Conservation (phyloP, 2,888 invertebrate species). For the Schrankia costaestrigalis region DNA sequence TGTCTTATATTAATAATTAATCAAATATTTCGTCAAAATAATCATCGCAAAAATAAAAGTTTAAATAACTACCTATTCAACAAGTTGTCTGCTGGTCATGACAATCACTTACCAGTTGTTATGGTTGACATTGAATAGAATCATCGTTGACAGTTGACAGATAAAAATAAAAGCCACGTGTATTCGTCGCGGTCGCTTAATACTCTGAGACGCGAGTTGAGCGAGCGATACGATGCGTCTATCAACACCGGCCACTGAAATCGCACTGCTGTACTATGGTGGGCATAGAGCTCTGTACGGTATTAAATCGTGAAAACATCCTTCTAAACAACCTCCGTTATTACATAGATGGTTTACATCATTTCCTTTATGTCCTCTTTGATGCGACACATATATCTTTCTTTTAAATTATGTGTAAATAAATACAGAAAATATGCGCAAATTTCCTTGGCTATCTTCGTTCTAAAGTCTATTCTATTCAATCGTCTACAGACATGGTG, state of each 20-base stretch:
- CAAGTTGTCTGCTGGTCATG: conserved; percentile 7
- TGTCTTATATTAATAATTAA: no score
- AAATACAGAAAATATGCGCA: no score
- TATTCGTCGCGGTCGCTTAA: conserved; percentile 19
- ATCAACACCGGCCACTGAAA: conserved; percentile 18
- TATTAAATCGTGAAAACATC: conserved; percentile 4
- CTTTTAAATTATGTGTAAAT: neutral
- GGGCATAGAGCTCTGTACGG: conserved; percentile 3
- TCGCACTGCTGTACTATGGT: conserved; percentile 26
- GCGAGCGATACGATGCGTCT: conserved; percentile 23
- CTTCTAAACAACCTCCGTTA: conserved; percentile 9
- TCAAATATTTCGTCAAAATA: no score
- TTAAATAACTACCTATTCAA: no score
- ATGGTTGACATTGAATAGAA: conserved; percentile 15
- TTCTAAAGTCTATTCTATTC: no score
- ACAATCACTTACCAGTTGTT: conserved; percentile 20
- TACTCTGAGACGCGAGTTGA: conserved; percentile 4
- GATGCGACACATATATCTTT: no score
- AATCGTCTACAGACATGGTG: no score
- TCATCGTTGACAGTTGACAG: conserved; percentile 26
- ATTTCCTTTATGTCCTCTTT: conserved; percentile 1
- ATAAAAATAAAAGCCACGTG: conserved; percentile 12
- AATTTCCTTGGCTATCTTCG: no score
- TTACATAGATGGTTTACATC: neutral
- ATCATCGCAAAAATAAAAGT: conserved; percentile 12